Base-by-base conservation (phyloP, 2,888 invertebrate species). In the Acanthopleura granulata region DNA sequence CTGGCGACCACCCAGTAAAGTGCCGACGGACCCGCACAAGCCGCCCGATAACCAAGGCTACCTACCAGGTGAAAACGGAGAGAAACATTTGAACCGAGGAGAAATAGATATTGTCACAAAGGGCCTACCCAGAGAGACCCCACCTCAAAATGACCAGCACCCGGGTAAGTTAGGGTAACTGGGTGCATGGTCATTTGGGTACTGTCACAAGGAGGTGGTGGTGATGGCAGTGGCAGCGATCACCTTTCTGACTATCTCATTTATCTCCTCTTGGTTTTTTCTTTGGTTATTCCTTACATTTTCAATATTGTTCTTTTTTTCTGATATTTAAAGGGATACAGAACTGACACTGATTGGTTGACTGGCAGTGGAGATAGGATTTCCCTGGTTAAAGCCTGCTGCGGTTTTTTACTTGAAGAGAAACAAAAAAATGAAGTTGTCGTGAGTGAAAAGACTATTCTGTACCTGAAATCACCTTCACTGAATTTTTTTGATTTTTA, bases 131-230 rank as follows among this genome's bases (percentile, higher is more conserved):
- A 66, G 25, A 66, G 16, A 27, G 29, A 66, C 66, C 25, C 66
- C 66, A 27, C 66, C 66, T 15, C 66, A 66, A 66, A 66, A 66
- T 66, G 66, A 66, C 66, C 66, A 66, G 66, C 66, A 66, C 66
- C 66, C 66, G 16, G 29, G 66, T 66, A 66, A 66, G 66, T 66
- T 18, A 27, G 15, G 27, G 29, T 27, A 27, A 66, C 29, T 66
- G 66, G 66, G 66, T 66, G 66, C 66, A 66, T 66, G 66, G 66
- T 66, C 66, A 66, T 66, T 66, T 66, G 22, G 6, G 29, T n/a
- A 57, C 57, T 12, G 57, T 12, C 22, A 18, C 57, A 18, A 3
- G 12, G 57, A 40, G 40, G 40, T 40, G 40, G 40, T 40, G 40
- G 40, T 40, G 40, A 9, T 9, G 3, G 40, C 40, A 9, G 40